Base-by-base conservation (phyloP, 2,888 invertebrate genomes). In the Strigamia transsilvanica region DNA sequence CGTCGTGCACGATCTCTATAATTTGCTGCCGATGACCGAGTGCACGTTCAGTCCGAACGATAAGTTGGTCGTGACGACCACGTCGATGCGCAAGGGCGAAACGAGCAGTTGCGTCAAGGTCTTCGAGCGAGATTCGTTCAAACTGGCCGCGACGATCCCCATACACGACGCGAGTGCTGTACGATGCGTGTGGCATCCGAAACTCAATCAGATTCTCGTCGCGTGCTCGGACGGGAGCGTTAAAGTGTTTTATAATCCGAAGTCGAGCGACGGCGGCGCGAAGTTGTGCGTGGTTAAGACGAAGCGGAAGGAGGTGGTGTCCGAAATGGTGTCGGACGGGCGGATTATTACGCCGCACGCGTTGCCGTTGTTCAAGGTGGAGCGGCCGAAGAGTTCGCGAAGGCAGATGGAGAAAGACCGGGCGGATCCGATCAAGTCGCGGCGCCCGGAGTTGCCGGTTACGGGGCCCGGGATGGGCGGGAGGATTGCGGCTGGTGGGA, bases 331-430 rank as follows among this genome's bases (percentile, higher is more conserved):
- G 81, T 93, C 95, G 80, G 93, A 94, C 0, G 94, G 96, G 85
- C 96, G 98, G 87, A 96, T 99, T 66, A 96, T 99, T 12, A 98
- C 99, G 0, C 99, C 98, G 0, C 96, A 98, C 87, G 96, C 99
- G 0, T 88, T 99, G 83, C 99, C 99, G 0, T 90, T 99, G 88
- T 99, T 99, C 89, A 91, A 97, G 42, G 95, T 97, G 87, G 97
- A 97, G 84, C 92, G 96, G 85, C 92, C 97, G 0, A 92, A 96
- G 84, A 95, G 96, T 0, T 94, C 94, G 42, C 92, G 94, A 84
- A 97, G 97, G 86, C 94, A 94, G 86, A 93, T 96, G 91, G 97
- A 97, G 86, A 97, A 96, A 85, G 96, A 96, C 83, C 90, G 98
- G 18, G 88, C 96, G 85, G 90, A 90, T 85, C 90, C 90, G 6